These are phyloP conservation scores for Liopterus haemorrhoidalis DNA, from an alignment of 2,888 invertebrate genomes.

Conservation along the genomic window DNA sequence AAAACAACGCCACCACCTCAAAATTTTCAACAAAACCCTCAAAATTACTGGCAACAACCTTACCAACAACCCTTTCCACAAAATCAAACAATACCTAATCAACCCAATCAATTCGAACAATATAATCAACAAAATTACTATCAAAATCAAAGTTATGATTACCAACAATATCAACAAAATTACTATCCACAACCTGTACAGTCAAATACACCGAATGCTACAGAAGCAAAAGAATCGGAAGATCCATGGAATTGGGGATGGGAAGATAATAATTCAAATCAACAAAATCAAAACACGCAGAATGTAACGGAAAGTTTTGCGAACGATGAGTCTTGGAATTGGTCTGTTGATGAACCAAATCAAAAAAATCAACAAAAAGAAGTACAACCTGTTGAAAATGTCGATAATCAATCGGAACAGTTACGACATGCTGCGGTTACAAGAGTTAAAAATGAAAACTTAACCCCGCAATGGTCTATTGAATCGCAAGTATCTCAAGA, in stretches of 20 bases:
- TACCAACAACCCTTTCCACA: conserved; percentile 28
- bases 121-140: conserved; percentile 39
- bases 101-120: conserved; percentile 32
- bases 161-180: conserved; percentile 16
- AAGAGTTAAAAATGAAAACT: conserved; percentile 38
- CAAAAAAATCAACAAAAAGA: conserved; percentile 28
- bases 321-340: conserved; percentile 56
- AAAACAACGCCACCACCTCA: conserved; percentile 33
- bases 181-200: conserved; percentile 20
- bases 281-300: conserved; percentile 37
- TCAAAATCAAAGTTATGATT: conserved; percentile 16
- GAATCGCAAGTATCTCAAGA: conserved; percentile 62
- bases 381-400: conserved; percentile 29
- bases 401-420: neutral
- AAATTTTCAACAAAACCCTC: conserved; percentile 37
- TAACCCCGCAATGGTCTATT: conserved; percentile 59
- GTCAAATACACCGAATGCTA: conserved; percentile 15
- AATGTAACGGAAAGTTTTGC: conserved; percentile 56
- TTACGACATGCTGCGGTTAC: conserved; percentile 27
- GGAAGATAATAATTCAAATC: conserved; percentile 51
- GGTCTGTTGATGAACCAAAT: conserved; percentile 50
- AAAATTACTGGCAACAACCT: conserved; percentile 34
- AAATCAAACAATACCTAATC: conserved; percentile 37
- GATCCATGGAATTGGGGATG: conserved; percentile 57
- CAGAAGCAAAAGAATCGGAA: conserved; percentile 30